Conservation (phyloP, 30 jellyfish, hydroid and myxozoan genomes). For the Turritopsis rubra region DNA sequence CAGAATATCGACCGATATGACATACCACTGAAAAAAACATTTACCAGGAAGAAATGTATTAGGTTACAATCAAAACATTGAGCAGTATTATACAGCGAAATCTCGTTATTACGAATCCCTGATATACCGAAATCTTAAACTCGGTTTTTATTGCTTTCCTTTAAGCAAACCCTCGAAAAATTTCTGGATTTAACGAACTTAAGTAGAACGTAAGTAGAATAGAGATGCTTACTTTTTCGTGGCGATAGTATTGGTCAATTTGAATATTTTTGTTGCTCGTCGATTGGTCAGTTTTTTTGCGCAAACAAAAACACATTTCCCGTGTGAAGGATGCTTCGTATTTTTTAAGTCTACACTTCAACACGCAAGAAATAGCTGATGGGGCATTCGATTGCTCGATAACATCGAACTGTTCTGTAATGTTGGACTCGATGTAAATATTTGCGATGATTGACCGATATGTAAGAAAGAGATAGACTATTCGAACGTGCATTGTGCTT, state of each 20-base stretch:
- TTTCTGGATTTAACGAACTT: no score
- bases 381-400: not conserved
- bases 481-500: not conserved
- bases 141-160: no score
- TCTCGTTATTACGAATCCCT: no score
- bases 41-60: no score
- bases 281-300: not conserved
- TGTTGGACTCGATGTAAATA: not conserved
- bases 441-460: not conserved
- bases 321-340: not conserved
- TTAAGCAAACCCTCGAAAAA: no score
- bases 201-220: no score
- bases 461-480: not conserved
- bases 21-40: no score
- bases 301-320: not conserved
- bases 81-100: no score
- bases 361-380: not conserved
- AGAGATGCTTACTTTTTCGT: not conserved
- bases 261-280: not conserved
- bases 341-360: not conserved
- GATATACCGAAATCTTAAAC: no score
- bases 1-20: no score
- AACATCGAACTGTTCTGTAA: not conserved
- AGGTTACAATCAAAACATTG: no score
- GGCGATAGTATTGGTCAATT: not conserved